Base-by-base conservation (phyloP, 2,113 vertebrate genomes). In the Xiphophorus maculatus region DNA sequence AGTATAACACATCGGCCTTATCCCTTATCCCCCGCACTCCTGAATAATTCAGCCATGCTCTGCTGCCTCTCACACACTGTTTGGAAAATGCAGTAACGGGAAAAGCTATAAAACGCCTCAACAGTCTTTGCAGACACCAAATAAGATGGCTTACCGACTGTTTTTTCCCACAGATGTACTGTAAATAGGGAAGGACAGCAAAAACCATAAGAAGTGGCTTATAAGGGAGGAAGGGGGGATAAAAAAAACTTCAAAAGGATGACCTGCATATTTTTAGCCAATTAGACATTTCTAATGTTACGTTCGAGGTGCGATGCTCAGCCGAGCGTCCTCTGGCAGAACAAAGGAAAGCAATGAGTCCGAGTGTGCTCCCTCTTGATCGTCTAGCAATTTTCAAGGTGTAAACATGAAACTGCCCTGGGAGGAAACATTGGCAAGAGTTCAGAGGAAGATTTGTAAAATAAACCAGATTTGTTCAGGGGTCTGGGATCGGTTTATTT, bases 41-140 rank as follows among this genome's bases (percentile, higher is more conserved):
- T 96, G 95, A 97, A 96, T 96, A 97, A 97, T 96, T 96, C 95
- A 97, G 95, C 95, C 94, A 94, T 94, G 95, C 95, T 94, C 92
- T 92, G 89, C 90, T 94, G 93, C 94, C 94, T 78, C 94, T 94
- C 91, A 92, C 94, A 94, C 94, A 93, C 93, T 95, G 95, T 96
- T 97, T 97, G 96, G 96, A 95, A 96, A 97, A 96, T 68, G 90
- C 93, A 88, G 80, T 96, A 96, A 97, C 96, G 95, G 97, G 95
- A 95, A 95, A 96, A 95, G 94, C 95, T 94, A 93, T 93, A 94
- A 96, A 95, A 95, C 86, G 93, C 93, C 94, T 95, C 72, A 93
- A 67, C 25, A 72, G 77, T 28, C 77, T 84, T 62, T 66, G 84
- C 71, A 88, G 78, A 86, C 73, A 81, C 83, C 35, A 35, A 74